Evolutionary conservation across 2,113 vertebrate genomes (phyloP).

Genomic region (Leptosomus discolor): DNA sequence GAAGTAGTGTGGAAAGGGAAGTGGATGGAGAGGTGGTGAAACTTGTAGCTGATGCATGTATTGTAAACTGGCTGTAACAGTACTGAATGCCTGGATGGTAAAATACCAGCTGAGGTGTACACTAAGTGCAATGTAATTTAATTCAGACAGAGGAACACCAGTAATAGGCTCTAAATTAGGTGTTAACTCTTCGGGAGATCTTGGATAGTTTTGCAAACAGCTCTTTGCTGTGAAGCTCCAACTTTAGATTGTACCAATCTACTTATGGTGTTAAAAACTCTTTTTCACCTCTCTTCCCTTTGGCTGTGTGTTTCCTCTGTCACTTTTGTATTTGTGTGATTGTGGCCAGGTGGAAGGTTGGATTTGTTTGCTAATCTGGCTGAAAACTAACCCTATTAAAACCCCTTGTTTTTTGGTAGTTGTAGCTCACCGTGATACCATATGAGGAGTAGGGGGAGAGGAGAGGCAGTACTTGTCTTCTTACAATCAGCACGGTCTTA

Average conservation of each 20-base stretch:
- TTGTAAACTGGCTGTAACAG: not conserved
- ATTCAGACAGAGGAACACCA: not conserved
- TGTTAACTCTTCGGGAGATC: not conserved
- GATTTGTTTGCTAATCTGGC: not conserved
- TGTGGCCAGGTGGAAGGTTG: not conserved
- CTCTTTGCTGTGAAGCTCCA: not conserved
- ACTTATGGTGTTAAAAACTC: not conserved
- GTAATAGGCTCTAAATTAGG: not conserved
- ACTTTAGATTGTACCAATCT: not conserved
- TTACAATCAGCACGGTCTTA: not conserved
- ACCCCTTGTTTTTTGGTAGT: not conserved
- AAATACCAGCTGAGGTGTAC: not conserved
- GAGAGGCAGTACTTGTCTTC: not conserved
- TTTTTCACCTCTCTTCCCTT: not conserved
- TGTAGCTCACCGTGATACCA: not conserved
- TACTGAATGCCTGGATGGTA: not conserved
- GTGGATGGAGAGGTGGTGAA: not conserved
- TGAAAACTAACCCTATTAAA: not conserved
- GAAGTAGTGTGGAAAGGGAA: not conserved
- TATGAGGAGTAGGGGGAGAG: not conserved
- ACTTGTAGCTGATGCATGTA: not conserved
- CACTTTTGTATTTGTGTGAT: not conserved
- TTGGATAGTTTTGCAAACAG: not conserved
- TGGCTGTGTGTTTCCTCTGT: not conserved
- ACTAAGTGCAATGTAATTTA: constrained; percentile 15